Conservation (phyloP, 2,797 vertebrate species). For the Delichon dasypus region DNA sequence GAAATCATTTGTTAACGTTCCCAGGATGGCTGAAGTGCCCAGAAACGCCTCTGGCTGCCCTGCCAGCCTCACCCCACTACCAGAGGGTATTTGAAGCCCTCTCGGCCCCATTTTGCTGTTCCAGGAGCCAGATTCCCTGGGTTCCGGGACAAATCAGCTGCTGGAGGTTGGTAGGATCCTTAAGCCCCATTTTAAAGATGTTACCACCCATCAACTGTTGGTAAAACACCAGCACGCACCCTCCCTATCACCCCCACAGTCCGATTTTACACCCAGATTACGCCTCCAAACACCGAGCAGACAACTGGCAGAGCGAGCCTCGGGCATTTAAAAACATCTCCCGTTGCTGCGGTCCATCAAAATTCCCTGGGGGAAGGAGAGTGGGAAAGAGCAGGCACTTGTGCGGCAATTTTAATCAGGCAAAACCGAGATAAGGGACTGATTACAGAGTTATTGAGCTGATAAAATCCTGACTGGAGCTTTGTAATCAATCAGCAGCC, state of each 20-base stretch:
- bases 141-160: background rate
- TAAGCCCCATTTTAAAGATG: accelerated
- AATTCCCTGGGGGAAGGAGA: background rate
- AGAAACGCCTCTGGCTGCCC: background rate
- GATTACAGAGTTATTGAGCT: slow-evolving; percentile 50
- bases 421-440: slow-evolving; percentile 13
- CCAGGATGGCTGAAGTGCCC: background rate
- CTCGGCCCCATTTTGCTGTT: background rate
- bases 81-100: background rate
- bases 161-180: background rate
- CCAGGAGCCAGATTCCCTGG: background rate
- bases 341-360: background rate
- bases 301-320: accelerated
- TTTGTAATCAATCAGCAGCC: slow-evolving; percentile 39
- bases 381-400: background rate
- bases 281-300: accelerated
- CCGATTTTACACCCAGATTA: background rate
- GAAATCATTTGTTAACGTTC: background rate
- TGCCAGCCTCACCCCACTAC: background rate
- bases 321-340: background rate
- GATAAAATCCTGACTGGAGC: slow-evolving; percentile 6
- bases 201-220: accelerated
- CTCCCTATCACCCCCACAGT: background rate
- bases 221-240: too few species aligned
- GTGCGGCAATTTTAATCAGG: slow-evolving; percentile 54